Conservation (phyloP, 1,140 invertebrate species). For the Homalodisca vitripennis region DNA sequence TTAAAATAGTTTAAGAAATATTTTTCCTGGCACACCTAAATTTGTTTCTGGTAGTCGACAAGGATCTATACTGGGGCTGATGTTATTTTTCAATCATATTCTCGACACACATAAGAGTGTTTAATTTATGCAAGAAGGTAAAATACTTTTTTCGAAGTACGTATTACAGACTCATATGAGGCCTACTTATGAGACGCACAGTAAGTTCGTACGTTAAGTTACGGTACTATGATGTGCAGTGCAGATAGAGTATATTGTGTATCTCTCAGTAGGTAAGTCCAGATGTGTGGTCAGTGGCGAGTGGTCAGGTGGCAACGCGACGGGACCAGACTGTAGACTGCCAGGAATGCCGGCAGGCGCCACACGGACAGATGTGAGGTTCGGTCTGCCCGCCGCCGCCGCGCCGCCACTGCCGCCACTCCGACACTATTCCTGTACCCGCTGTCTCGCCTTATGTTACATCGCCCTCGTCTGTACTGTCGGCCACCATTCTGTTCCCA, state of each 20-base stretch:
- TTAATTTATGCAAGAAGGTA: neutral
- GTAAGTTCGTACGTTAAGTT: neutral
- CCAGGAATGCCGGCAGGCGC: neutral
- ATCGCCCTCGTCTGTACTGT: neutral
- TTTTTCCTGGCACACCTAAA: no score
- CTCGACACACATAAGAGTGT: neutral
- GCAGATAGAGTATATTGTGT: neutral
- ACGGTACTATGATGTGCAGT: neutral
- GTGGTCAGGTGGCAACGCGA: slow-evolving; percentile 1
- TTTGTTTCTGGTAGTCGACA: no score
- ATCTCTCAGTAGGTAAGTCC: neutral
- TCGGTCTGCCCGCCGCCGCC: neutral
- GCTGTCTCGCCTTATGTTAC: neutral
- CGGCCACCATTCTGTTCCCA: neutral
- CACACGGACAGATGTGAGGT: slow-evolving; percentile 7
- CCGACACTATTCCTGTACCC: slow-evolving; percentile 2
- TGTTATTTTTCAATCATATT: neutral
- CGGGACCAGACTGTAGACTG: neutral
- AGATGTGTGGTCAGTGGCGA: neutral
- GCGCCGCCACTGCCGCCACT: neutral
- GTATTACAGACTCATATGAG: neutral
- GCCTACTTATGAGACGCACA: neutral
- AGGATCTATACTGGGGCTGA: no score
- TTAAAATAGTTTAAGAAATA: no score
- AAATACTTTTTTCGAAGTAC: neutral